Conservation (phyloP, 1,140 invertebrate genomes). For the Leptinotarsa lineolata region DNA sequence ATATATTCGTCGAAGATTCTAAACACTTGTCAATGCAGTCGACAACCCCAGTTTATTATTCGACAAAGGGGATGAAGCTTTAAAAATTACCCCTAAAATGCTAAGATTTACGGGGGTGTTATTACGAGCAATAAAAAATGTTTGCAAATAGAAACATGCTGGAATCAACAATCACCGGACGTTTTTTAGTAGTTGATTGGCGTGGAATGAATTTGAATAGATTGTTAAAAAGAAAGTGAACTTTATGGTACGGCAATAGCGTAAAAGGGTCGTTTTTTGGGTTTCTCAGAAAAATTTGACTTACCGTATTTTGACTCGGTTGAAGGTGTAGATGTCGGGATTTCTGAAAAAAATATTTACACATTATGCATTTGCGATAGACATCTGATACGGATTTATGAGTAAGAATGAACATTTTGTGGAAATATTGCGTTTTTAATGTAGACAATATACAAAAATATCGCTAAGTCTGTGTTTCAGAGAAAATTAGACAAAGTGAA, state of each 20-base stretch:
- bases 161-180: background rate
- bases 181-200: constrained; percentile 9
- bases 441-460: too few species aligned
- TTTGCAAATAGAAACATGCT: constrained; percentile 13
- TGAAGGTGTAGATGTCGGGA: constrained; percentile 37
- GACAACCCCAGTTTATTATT: constrained; percentile 28
- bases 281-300: constrained; percentile 24
- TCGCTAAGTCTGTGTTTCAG: too few species aligned
- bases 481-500: too few species aligned
- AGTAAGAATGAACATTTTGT: too few species aligned
- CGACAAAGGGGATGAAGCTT: constrained; percentile 34
- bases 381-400: too few species aligned
- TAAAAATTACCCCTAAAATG: constrained; percentile 34
- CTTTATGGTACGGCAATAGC: background rate
- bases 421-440: too few species aligned
- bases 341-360: constrained; percentile 37
- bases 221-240: constrained; percentile 23
- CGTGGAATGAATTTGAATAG: background rate
- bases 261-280: constrained; percentile 12
- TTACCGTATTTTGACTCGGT: constrained; percentile 44
- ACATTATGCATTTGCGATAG: too few species aligned
- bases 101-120: constrained; percentile 19
- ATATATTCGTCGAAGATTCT: constrained; percentile 28
- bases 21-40: constrained; percentile 39
- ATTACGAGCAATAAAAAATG: constrained; percentile 1